Evolutionary conservation across 1,140 invertebrate genomes (phyloP).

Genomic region (Camponotus pennsylvanicus): DNA sequence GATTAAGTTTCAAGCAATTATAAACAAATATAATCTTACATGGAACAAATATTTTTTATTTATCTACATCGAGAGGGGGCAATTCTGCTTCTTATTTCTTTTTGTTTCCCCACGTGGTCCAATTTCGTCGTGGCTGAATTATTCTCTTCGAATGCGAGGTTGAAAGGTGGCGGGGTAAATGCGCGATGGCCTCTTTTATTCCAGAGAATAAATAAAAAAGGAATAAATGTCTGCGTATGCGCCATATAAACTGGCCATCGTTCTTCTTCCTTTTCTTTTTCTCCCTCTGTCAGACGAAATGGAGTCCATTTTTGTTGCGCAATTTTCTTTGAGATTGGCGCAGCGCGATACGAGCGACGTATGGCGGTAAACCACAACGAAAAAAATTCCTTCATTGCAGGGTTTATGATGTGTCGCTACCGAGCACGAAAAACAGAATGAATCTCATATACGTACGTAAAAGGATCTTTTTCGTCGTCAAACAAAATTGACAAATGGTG

Average conservation of each 20-base stretch:
- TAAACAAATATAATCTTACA: conserved; percentile 33
- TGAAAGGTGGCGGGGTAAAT: conserved; percentile 48
- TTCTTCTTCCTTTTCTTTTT: background rate
- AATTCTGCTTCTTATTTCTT: conserved; percentile 27
- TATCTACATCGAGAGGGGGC: conserved; percentile 39
- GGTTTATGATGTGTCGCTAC: conserved; percentile 37
- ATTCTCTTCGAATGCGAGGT: conserved; percentile 56
- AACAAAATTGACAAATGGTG: conserved; percentile 14
- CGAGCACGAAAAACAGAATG: conserved; percentile 9
- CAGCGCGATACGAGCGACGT: conserved; percentile 28
- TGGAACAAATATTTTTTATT: conserved; percentile 42
- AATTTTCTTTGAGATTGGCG: conserved; percentile 66
- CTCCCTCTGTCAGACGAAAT: conserved; percentile 25
- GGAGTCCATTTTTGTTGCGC: conserved; percentile 49
- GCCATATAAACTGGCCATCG: conserved; percentile 17
- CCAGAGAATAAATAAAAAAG: conserved; percentile 59
- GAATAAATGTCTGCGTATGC: conserved; percentile 13
- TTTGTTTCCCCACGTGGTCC: conserved; percentile 2
- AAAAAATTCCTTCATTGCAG: conserved; percentile 35
- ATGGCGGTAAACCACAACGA: conserved; percentile 31
- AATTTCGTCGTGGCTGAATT: conserved; percentile 62
- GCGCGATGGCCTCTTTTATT: conserved; percentile 64
- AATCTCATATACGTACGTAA: background rate
- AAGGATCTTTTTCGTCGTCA: conserved; percentile 7
- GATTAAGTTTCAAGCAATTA: conserved; percentile 64